Base-by-base conservation (phyloP, 2,797 vertebrate species). In the Pseudomugil gertrudae region DNA sequence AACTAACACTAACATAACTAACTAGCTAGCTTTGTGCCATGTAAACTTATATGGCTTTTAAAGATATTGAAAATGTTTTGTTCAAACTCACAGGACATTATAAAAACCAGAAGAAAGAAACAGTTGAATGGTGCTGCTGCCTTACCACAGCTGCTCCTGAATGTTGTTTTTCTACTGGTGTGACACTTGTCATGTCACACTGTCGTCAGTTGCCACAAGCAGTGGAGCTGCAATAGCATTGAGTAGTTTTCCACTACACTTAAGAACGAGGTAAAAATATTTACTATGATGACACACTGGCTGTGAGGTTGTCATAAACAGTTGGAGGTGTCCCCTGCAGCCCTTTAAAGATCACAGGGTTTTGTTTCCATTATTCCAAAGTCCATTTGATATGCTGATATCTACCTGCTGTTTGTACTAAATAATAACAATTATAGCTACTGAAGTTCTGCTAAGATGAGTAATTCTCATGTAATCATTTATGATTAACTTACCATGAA, bases 241-340 rank as follows among this genome's bases (percentile, higher is more conserved):
- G 48, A 21, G 30, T 63, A 30, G 29, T 66, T 72, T 71, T 66
- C 74, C 48, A 47, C 55, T 63, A 50, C 59, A 53, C 47, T 30
- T 21, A 53, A 62, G 63, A 62, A 43, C 52, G 55, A 51, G 33
- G 27, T 13, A 61, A 27, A 57, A 55, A 56, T 57, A 45, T 66
- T 73, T 67, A 45, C 52, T 35, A 40, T 51, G 51, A 56, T 57
- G 35, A 67, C 52, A 71, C 5, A 23, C 32, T 52, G 57, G 52
- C 27, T 19, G 50, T 33, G 27, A 17, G 27, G 26, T 30, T 6
- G 17, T 63, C 54, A 59, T 21, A 70, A 56, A 50, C 63, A 61
- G 57, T 30, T 11, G 33, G 45, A 14, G 50, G 38, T 47, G 3
- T 50, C 40, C 24, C n/a, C 24, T 62, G 43, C 62, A 52, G 54